phyloP scores from a whole-genome alignment of 2,888 invertebrate genomes.

The Ceraclea dissimilis region DNA sequence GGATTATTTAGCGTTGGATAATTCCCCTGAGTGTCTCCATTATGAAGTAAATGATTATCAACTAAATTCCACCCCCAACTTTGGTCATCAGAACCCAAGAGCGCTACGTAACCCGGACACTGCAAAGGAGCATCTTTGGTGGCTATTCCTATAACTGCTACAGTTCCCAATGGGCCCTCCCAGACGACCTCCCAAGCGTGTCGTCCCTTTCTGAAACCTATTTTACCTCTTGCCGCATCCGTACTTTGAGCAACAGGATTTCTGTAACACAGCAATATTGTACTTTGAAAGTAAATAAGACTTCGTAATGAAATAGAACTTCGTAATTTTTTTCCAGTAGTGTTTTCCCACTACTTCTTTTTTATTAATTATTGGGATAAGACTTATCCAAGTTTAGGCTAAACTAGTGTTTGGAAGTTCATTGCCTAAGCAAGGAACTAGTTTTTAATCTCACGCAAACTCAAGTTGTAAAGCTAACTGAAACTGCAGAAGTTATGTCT shows the following conservation, averaged over 20 bases:
- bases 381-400: too few species aligned
- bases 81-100: slow-evolving; percentile 92
- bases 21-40: slow-evolving; percentile 90
- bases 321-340: too few species aligned
- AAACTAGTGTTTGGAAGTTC: too few species aligned
- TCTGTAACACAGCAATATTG: slow-evolving; percentile 40
- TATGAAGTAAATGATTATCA: slow-evolving; percentile 93
- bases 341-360: too few species aligned
- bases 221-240: slow-evolving; percentile 86
- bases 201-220: slow-evolving; percentile 83
- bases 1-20: slow-evolving; percentile 93
- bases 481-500: too few species aligned
- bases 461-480: too few species aligned
- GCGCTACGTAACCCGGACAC: slow-evolving; percentile 90
- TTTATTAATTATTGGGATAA: too few species aligned
- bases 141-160: slow-evolving; percentile 93
- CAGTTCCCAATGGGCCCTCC: slow-evolving; percentile 97
- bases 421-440: too few species aligned
- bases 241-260: slow-evolving; percentile 99
- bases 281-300: too few species aligned
- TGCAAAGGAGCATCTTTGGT: slow-evolving; percentile 91
- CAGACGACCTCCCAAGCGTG: slow-evolving; percentile 98
- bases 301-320: too few species aligned
- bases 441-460: too few species aligned
- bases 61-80: slow-evolving; percentile 99